A percentile compares a stretch with the other conserved stretches of the same genome.
Evolutionary conservation across 2,888 invertebrate species (phyloP).

Genomic region (Adelphocoris suturalis): DNA sequence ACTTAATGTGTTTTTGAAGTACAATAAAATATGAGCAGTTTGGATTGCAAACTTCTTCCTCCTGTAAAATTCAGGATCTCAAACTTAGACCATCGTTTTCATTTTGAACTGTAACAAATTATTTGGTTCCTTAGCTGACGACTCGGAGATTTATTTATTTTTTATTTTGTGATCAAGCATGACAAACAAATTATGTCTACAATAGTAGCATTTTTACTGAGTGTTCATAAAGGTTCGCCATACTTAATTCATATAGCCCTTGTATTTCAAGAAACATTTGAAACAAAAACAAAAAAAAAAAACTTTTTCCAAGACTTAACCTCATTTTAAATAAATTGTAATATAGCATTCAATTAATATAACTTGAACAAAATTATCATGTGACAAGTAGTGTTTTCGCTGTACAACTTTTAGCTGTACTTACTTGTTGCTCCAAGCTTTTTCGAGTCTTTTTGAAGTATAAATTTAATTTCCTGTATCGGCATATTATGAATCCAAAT

Average conservation of each 20-base stretch:
- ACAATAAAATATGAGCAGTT: slow-evolving; percentile 45
- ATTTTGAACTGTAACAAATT: slow-evolving; percentile 22
- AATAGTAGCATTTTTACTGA: slow-evolving; percentile 28
- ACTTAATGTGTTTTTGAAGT: slow-evolving; percentile 61
- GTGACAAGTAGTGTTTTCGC: slow-evolving; percentile 51
- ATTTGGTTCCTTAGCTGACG: slow-evolving; percentile 27
- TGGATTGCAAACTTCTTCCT: slow-evolving; percentile 39
- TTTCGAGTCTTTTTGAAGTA: slow-evolving; percentile 28
- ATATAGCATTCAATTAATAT: slow-evolving; percentile 24
- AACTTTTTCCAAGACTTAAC: slow-evolving; percentile 54
- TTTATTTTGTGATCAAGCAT: slow-evolving; percentile 28
- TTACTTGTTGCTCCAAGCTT: slow-evolving; percentile 57
- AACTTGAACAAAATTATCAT: slow-evolving; percentile 27
- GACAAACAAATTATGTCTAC: slow-evolving; percentile 28
- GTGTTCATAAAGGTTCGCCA: slow-evolving; percentile 8
- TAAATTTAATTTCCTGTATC: slow-evolving; percentile 54
- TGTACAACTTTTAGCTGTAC: slow-evolving; percentile 61
- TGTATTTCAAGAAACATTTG: slow-evolving; percentile 22
- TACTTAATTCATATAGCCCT: slow-evolving; percentile 32
- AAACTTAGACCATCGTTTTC: slow-evolving; percentile 32
- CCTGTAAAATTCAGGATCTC: slow-evolving; percentile 30
- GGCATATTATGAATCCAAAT: slow-evolving; percentile 61
- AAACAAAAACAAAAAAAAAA: neutral
- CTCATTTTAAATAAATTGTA: slow-evolving; percentile 48
- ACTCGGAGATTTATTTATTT: slow-evolving; percentile 23